Percentiles rank a stretch among this genome's conserved stretches.
phyloP scores from a whole-genome alignment of 2,113 vertebrate species.

The Calypte anna region DNA sequence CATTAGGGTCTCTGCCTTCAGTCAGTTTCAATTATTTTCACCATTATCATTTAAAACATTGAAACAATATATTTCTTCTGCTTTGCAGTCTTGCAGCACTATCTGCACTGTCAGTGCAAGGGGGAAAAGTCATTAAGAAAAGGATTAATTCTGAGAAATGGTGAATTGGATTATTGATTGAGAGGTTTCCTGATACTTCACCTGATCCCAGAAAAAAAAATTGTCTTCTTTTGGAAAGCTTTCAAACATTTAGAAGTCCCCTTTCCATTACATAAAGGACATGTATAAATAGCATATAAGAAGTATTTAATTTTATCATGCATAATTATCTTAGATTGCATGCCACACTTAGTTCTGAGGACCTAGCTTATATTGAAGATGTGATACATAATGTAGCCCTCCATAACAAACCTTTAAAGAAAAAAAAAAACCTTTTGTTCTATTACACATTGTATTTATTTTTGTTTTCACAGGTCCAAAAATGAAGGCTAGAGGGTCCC shows the following conservation, averaged over 20 bases:
- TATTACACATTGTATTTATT: neutral
- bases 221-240: neutral
- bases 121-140: neutral
- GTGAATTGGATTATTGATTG: conserved; percentile 2
- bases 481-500: neutral
- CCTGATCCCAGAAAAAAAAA: neutral
- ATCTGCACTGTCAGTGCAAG: neutral
- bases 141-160: conserved; percentile 12
- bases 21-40: conserved; percentile 5
- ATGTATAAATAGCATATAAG: neutral
- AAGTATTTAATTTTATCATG: neutral
- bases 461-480: neutral
- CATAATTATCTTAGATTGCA: neutral
- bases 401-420: neutral
- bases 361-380: neutral
- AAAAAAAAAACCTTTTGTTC: neutral
- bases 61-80: neutral
- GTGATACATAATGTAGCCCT: neutral
- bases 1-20: neutral
- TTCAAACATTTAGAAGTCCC: neutral
- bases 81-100: neutral
- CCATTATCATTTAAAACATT: neutral
- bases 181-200: neutral
- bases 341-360: neutral
- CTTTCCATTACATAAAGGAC: neutral